Evolutionary conservation across 2,888 invertebrate genomes (phyloP).

Genomic region (Troides oblongomaculatus): DNA sequence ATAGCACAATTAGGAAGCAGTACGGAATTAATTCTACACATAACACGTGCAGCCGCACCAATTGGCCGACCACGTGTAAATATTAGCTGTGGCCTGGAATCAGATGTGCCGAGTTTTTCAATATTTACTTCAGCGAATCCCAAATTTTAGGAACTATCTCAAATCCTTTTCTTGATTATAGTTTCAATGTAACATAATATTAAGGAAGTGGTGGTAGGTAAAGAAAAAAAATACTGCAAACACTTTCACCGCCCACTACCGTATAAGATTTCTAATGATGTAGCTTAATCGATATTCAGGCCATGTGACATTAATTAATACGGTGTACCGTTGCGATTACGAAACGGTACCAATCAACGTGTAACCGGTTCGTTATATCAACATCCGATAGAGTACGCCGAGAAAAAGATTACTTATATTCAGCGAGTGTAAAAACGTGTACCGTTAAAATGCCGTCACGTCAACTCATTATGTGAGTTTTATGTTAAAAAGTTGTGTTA

Average conservation of each 20-base stretch:
- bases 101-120: too few relatives aligned
- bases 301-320: constrained; percentile 18
- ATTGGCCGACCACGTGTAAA: too few relatives aligned
- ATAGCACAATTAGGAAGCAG: too few relatives aligned
- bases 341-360: constrained; percentile 12
- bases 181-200: too few relatives aligned
- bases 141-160: too few relatives aligned
- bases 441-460: constrained; percentile 21
- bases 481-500: constrained; percentile 17
- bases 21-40: too few relatives aligned
- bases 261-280: constrained; percentile 21
- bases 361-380: constrained; percentile 18
- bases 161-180: too few relatives aligned
- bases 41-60: too few relatives aligned
- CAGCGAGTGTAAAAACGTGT: constrained; percentile 17
- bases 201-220: background rate
- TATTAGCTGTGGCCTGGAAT: too few relatives aligned
- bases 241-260: constrained; percentile 19
- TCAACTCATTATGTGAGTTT: constrained; percentile 12
- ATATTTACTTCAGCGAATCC: too few relatives aligned
- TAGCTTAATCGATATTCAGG: background rate
- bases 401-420: constrained; percentile 9
- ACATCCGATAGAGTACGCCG: constrained; percentile 8
- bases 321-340: constrained; percentile 22
- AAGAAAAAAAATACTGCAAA: constrained; percentile 2